Evolutionary conservation across 2,888 invertebrate genomes (phyloP).

Genomic region (Drosophila anomelani): DNA sequence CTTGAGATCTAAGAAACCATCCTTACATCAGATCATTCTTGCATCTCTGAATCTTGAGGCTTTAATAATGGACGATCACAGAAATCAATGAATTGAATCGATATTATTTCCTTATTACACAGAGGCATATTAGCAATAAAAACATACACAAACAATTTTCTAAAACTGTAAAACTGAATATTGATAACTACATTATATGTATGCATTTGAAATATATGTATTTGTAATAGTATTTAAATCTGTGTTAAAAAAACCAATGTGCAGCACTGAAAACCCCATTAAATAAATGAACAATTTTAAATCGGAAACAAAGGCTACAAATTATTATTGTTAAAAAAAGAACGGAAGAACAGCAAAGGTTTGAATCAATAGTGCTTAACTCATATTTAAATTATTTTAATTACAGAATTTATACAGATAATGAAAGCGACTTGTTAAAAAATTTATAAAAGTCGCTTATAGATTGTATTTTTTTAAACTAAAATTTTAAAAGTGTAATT

Average conservation of each 20-base stretch:
- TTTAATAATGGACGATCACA: constrained; percentile 53
- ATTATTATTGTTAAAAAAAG: background rate
- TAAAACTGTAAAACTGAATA: constrained; percentile 25
- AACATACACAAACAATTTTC: constrained; percentile 41
- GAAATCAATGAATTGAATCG: constrained; percentile 24
- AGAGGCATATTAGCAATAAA: constrained; percentile 30
- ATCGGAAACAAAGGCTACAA: background rate
- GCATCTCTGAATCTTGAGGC: constrained; percentile 34
- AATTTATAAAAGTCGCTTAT: no score
- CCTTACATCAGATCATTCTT: constrained; percentile 18
- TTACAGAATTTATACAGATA: background rate
- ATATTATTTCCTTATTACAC: constrained; percentile 36
- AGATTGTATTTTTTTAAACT: background rate
- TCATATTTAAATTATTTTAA: no score
- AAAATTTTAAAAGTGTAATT: background rate
- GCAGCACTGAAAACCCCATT: constrained; percentile 62
- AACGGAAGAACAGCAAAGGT: background rate
- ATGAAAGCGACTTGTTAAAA: background rate
- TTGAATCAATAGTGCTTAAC: background rate
- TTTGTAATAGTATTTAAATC: constrained; percentile 50
- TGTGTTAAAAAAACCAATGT: constrained; percentile 52
- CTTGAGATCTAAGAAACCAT: constrained; percentile 26
- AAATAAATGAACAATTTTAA: constrained; percentile 61
- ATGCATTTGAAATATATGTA: constrained; percentile 32
- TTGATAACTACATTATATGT: constrained; percentile 13